Evolutionary conservation across 2,113 vertebrate species (phyloP).

Genomic region (Rhegmatorhina hoffmannsi): DNA sequence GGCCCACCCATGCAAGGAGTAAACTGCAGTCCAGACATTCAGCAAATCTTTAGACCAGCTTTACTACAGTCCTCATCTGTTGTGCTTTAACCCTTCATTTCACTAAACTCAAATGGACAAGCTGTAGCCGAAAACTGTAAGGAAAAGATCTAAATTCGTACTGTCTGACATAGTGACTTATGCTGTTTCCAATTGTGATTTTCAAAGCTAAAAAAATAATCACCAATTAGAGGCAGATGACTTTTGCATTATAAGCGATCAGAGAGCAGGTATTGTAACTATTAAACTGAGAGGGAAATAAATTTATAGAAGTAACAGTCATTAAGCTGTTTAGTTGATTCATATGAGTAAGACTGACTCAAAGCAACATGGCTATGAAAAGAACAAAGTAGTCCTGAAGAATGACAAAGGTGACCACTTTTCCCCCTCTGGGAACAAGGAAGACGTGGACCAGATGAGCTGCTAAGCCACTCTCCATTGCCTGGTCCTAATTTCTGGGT

Average conservation of each 20-base stretch:
- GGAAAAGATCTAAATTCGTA: background rate
- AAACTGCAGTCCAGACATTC: constrained; percentile 23
- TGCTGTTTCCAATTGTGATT: constrained; percentile 40
- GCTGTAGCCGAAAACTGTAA: constrained; percentile 27
- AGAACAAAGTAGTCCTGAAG: constrained; percentile 37
- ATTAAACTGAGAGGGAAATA: constrained; percentile 22
- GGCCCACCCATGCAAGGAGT: constrained; percentile 39
- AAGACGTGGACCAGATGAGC: constrained; percentile 30
- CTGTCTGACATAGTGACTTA: constrained; percentile 29
- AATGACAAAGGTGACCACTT: constrained; percentile 56
- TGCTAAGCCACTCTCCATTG: background rate
- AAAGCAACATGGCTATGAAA: constrained; percentile 8
- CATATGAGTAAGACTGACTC: background rate
- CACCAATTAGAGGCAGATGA: constrained; percentile 44
- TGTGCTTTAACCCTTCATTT: constrained; percentile 46
- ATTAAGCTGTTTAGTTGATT: constrained; percentile 43
- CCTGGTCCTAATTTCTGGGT: constrained; percentile 60
- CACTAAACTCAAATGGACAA: constrained; percentile 2
- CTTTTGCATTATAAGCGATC: background rate
- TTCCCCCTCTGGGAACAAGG: constrained; percentile 1
- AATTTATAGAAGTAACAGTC: constrained; percentile 6
- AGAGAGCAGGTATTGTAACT: constrained; percentile 37
- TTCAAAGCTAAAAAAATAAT: constrained; percentile 57
- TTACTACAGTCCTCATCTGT: background rate
- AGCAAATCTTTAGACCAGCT: background rate